Conservation (phyloP, 2,113 vertebrate species). For the Petromus typicus region DNA sequence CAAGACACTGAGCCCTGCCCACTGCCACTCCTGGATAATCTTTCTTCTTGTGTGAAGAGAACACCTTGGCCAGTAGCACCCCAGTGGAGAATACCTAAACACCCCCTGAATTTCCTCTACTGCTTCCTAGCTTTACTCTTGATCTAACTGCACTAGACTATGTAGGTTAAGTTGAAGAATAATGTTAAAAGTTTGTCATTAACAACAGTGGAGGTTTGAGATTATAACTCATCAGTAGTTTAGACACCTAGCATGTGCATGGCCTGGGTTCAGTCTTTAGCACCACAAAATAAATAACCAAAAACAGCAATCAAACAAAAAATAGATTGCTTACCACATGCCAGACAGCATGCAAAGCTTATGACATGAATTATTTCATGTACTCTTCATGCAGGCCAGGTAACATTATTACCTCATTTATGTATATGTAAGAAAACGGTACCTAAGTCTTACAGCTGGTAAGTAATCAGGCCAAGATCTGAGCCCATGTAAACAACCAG, state of each 20-base stretch:
- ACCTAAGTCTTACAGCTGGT: background rate
- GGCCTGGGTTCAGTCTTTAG: background rate
- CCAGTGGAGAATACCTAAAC: background rate
- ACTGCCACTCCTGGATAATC: background rate
- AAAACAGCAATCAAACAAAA: background rate
- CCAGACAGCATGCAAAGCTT: background rate
- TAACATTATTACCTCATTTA: background rate
- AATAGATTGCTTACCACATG: background rate
- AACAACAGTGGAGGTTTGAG: background rate
- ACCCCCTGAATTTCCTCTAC: background rate
- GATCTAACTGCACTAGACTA: background rate
- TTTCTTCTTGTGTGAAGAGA: background rate
- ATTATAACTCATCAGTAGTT: too few species aligned
- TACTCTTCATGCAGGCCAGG: background rate
- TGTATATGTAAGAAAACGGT: background rate
- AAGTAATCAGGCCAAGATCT: background rate
- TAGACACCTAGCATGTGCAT: background rate
- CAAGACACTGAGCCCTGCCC: fast-evolving
- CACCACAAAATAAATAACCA: background rate
- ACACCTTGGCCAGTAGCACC: background rate
- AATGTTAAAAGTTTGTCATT: background rate
- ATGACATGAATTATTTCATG: background rate
- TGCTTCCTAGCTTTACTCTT: background rate
- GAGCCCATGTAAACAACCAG: background rate
- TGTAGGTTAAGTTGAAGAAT: background rate